Conservation (phyloP, 92 coral and sea anemone genomes). For the Zoanthus gigantus region DNA sequence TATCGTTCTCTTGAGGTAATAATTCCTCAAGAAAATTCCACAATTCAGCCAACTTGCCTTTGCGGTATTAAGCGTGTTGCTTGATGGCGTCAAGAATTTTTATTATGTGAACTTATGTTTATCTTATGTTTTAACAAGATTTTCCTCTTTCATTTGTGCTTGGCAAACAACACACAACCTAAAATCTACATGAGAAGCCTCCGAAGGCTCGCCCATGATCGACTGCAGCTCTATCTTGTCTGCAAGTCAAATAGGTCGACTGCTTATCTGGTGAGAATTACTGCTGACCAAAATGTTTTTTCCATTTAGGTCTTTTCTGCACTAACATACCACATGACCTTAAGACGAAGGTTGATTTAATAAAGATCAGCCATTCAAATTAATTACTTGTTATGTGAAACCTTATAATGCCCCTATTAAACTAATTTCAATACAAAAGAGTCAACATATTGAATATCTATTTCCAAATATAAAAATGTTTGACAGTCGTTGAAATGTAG, state of each 20-base stretch:
- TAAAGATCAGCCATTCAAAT: neutral
- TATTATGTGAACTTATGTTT: constrained; percentile 21
- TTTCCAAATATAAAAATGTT: no score
- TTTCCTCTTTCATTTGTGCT: constrained; percentile 7
- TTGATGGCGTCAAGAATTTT: constrained; percentile 30
- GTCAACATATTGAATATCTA: no score
- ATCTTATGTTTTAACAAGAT: constrained; percentile 17
- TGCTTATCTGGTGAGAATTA: constrained; percentile 14
- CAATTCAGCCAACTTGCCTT: constrained; percentile 3
- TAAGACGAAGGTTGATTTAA: neutral
- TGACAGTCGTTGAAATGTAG: no score
- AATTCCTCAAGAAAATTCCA: constrained; percentile 18
- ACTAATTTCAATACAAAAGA: no score
- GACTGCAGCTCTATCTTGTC: constrained; percentile 6
- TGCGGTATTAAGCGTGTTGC: constrained; percentile 19
- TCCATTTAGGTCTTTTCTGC: neutral
- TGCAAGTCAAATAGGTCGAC: constrained; percentile 45
- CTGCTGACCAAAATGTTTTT: constrained; percentile 41
- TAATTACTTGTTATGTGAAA: neutral
- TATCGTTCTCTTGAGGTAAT: neutral
- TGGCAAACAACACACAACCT: constrained; percentile 36
- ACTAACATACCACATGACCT: neutral
- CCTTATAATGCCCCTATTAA: no score
- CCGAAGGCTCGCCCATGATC: constrained; percentile 11
- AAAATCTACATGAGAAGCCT: constrained; percentile 21